These are phyloP conservation scores for Cryptoblepharus egeriae DNA, from an alignment of 2,797 vertebrate species.

Conservation along the genomic window DNA sequence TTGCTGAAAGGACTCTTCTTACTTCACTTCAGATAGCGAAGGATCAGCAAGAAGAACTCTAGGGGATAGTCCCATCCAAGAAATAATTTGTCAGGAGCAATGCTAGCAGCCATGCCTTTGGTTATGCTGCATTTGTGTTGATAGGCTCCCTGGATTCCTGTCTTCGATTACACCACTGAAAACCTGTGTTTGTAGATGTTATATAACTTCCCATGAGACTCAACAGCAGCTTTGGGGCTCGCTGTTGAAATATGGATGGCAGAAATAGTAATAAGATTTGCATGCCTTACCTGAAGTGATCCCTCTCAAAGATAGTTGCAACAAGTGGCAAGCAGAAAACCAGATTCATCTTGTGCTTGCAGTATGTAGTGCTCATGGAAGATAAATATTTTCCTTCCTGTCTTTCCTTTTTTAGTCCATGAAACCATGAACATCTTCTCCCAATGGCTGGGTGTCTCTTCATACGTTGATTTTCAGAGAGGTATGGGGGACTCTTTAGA, in stretches of 20 bases:
- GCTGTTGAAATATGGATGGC: slow-evolving; percentile 21
- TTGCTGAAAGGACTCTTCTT: neutral
- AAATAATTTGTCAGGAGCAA: slow-evolving; percentile 27
- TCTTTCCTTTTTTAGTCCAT: too few species aligned
- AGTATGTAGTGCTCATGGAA: too few species aligned
- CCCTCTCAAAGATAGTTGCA: neutral
- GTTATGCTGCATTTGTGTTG: slow-evolving; percentile 36
- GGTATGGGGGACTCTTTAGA: too few species aligned
- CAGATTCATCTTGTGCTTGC: neutral
- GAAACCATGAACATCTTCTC: too few species aligned
- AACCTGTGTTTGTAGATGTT: slow-evolving; percentile 4
- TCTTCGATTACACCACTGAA: slow-evolving; percentile 29
- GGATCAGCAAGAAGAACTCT: slow-evolving; percentile 16
- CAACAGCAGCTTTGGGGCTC: slow-evolving; percentile 12
- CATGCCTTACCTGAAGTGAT: slow-evolving; percentile 15
- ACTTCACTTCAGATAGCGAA: slow-evolving; percentile 20
- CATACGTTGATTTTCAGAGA: too few species aligned
- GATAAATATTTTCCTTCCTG: too few species aligned
- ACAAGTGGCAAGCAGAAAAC: neutral
- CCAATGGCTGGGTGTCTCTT: too few species aligned
- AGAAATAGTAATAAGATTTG: slow-evolving; percentile 15
- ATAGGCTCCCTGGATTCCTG: neutral
- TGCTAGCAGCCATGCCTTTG: slow-evolving; percentile 24
- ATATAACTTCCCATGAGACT: slow-evolving; percentile 10
- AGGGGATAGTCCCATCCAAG: neutral